phyloP scores from a whole-genome alignment of 2,797 vertebrate species.

The Artibeus jamaicensis region DNA sequence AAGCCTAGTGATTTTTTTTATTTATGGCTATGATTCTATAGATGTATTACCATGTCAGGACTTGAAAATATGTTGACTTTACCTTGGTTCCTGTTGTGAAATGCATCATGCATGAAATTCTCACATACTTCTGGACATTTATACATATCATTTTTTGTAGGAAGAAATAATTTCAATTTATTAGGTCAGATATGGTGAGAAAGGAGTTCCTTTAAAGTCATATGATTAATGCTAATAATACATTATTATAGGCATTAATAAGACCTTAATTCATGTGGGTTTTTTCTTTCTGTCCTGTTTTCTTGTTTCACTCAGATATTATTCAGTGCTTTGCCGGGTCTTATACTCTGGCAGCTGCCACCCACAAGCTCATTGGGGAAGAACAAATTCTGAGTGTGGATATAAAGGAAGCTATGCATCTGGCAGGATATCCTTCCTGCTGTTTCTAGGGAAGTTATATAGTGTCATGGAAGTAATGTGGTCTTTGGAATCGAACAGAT shows the following conservation, averaged over 20 bases:
- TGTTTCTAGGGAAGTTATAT: neutral
- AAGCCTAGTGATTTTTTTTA: constrained; percentile 26
- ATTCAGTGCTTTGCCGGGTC: neutral
- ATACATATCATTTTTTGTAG: constrained; percentile 27
- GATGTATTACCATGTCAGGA: constrained; percentile 54
- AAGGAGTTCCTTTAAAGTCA: constrained; percentile 32
- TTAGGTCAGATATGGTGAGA: neutral
- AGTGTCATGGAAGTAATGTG: neutral
- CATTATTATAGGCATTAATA: neutral
- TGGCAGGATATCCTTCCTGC: neutral
- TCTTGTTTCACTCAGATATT: neutral
- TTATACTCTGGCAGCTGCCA: neutral
- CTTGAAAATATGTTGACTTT: constrained; percentile 60
- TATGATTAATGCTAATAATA: constrained; percentile 26
- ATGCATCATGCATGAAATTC: constrained; percentile 48
- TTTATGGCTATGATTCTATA: constrained; percentile 38
- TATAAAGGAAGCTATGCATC: neutral
- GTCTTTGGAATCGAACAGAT: neutral
- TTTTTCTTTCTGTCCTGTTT: neutral
- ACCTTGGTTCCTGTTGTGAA: constrained; percentile 27
- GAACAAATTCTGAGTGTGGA: neutral
- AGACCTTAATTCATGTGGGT: neutral
- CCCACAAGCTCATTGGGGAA: neutral
- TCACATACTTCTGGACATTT: constrained; percentile 16
- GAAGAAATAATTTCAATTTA: constrained; percentile 37